Evolutionary conservation across 2,113 vertebrate species (phyloP).

Genomic region (Sterna hirundo): DNA sequence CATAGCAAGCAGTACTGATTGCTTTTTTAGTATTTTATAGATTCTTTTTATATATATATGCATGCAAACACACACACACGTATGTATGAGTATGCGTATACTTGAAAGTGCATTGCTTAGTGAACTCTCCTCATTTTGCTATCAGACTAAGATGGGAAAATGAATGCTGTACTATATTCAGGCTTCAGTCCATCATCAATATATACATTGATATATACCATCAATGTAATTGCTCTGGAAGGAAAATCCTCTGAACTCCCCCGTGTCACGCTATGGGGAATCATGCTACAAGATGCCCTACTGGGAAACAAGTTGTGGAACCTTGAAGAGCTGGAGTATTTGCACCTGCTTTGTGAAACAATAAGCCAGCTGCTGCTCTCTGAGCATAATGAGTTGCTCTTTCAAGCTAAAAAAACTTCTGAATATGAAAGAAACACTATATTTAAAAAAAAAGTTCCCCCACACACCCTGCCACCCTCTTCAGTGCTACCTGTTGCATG

Average conservation of each 20-base stretch:
- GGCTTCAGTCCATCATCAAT: not conserved
- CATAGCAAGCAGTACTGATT: not conserved
- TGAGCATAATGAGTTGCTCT: not conserved
- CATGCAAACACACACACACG: not conserved
- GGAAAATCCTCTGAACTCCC: slow-evolving; percentile 28
- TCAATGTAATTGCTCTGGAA: not conserved
- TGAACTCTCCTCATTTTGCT: not conserved
- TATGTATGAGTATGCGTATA: not conserved
- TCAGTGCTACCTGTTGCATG: not conserved
- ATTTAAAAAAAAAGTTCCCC: not conserved
- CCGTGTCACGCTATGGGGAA: not conserved
- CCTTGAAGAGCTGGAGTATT: not conserved
- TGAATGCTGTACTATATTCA: not conserved
- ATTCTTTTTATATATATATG: not conserved
- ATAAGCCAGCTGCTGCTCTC: not conserved
- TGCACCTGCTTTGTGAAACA: not conserved
- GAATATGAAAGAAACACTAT: not conserved
- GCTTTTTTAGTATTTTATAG: not conserved
- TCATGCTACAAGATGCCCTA: not conserved
- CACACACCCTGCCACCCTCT: not conserved
- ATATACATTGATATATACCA: not conserved
- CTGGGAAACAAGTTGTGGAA: not conserved
- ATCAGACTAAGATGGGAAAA: not conserved
- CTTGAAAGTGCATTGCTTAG: not conserved
- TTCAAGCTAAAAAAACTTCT: not conserved